A percentile compares a stretch with the other conserved stretches of the same genome.
These are phyloP conservation scores for Peromyscus leucopus DNA, from an alignment of 2,113 vertebrate genomes.

Conservation along the genomic window DNA sequence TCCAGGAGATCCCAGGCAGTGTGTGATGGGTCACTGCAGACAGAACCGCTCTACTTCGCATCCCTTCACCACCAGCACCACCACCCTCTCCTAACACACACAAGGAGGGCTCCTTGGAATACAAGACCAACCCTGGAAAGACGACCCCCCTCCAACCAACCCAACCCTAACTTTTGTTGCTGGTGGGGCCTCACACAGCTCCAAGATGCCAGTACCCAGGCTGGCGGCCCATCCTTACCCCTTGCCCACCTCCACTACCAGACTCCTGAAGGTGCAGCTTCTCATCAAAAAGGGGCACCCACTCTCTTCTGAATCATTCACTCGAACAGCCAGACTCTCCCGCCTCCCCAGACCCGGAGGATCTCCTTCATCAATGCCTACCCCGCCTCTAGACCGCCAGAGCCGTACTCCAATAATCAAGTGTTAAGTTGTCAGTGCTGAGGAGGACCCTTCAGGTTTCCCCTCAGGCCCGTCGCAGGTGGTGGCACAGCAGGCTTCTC, in stretches of 20 bases:
- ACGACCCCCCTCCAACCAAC: background rate
- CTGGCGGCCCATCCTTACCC: background rate
- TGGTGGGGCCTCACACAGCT: background rate
- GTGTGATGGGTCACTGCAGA: background rate
- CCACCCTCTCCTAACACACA: background rate
- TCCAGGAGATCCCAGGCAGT: background rate
- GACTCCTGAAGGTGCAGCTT: background rate
- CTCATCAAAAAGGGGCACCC: background rate
- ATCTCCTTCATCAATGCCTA: background rate
- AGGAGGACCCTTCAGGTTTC: background rate
- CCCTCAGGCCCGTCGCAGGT: background rate
- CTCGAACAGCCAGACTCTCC: background rate
- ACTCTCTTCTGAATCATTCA: background rate
- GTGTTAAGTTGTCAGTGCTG: fast-evolving
- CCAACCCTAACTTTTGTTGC: background rate
- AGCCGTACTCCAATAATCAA: no score
- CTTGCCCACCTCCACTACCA: background rate
- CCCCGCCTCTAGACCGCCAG: background rate
- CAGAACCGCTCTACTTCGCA: background rate
- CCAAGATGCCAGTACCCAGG: background rate
- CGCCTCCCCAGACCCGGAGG: no score
- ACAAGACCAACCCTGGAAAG: background rate
- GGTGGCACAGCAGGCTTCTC: background rate
- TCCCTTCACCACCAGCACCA: background rate
- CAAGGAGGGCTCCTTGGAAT: background rate